Evolutionary conservation across 2,113 vertebrate species (phyloP), one percentile per base, ranked within the genome.

Genomic region (Odontesthes bonariensis): DNA sequence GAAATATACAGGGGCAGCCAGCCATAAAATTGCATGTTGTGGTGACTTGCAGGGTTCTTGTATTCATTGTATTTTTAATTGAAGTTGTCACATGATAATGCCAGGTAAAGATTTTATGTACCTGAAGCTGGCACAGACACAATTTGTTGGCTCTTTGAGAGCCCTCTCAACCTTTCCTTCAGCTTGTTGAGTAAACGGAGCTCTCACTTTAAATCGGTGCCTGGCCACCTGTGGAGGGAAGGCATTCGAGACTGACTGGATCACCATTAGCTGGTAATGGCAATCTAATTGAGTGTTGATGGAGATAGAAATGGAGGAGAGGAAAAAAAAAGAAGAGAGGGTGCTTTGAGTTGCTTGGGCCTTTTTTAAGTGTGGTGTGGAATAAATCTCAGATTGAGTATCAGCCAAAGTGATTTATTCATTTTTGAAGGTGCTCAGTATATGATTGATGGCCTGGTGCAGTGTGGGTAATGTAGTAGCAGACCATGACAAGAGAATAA

Each of bases 391-490:
- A 68, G 81, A 78, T 46, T 59, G 64, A 77, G 51, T 42, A 75
- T 86, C 86, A 85, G 69, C 47, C 61, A 19, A 46, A 46, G 83
- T 89, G 86, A 90, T 86, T 85, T 83, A 89, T 88, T 63, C 61
- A 32, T 77, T 49, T 84, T 65, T 65, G 77, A 87, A 73, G 27
- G 69, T 55, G 46, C 73, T 74, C 81, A 13, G 75, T 31, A 27
- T 47, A 49, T 92, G 90, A 91, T 91, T 82, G 87, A 92, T 90
- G 81, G 73, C 68, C 76, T 46, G 71, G 31, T 88, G 87, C 78
- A 88, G 63, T 84, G 67, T 86, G 90, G 89, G 85, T 90, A 87
- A 83, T 87, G 90, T 91, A 90, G 86, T 86, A 74, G 54, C 63
- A 75, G 75, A 70, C 13, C 63, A 51, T 81, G 82, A 66, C 84